These are phyloP conservation scores for Diceros bicornis DNA, from an alignment of 2,797 vertebrate genomes.

Conservation along the genomic window DNA sequence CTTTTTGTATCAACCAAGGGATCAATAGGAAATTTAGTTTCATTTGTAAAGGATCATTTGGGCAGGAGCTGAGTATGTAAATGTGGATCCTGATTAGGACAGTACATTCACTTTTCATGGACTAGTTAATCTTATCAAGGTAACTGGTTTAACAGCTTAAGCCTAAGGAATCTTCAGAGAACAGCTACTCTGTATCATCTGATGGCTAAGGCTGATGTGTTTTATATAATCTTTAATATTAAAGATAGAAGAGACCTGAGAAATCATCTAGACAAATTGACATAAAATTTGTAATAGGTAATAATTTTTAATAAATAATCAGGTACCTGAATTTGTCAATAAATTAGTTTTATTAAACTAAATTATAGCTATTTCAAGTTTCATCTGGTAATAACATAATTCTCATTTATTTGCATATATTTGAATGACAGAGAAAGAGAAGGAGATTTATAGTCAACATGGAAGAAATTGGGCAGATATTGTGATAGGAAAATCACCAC, in stretches of 20 bases:
- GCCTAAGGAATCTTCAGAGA: background rate
- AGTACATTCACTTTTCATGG: background rate
- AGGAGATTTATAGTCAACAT: background rate
- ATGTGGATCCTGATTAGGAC: background rate
- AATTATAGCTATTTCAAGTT: background rate
- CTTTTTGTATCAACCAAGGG: background rate
- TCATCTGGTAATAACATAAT: background rate
- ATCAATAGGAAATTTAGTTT: background rate
- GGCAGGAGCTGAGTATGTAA: background rate
- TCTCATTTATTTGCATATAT: background rate
- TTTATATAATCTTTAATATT: conserved; percentile 1
- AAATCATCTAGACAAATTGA: background rate
- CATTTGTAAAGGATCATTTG: background rate
- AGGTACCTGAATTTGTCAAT: background rate
- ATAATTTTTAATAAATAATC: background rate
- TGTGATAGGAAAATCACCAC: background rate
- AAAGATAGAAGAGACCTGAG: background rate
- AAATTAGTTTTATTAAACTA: conserved; percentile 27
- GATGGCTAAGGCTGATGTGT: background rate
- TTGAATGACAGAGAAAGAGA: background rate
- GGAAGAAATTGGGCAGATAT: background rate
- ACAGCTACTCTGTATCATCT: background rate
- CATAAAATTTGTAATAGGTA: background rate
- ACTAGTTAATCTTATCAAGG: background rate
- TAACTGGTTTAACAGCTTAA: background rate